Percentiles rank a stretch among this genome's conserved stretches.
These are phyloP conservation scores for Diabrotica undecimpunctata DNA, from an alignment of 1,140 invertebrate species.

Conservation along the genomic window DNA sequence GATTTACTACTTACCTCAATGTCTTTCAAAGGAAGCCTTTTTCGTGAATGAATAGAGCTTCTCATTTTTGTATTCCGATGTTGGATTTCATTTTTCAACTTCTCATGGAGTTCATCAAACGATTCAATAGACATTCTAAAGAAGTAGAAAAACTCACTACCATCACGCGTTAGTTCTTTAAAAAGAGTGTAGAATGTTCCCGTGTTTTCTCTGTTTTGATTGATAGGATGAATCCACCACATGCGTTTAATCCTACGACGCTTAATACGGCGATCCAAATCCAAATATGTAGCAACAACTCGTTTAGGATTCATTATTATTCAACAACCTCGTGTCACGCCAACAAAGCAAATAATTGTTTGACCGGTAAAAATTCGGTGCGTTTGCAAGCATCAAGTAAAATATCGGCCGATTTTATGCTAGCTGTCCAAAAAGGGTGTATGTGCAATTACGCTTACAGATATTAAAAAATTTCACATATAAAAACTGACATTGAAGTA, in stretches of 20 bases:
- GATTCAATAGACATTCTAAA: no score
- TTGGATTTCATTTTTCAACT: no score
- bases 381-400: background rate
- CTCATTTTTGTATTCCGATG: no score
- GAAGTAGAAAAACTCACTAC: no score
- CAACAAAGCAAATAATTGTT: constrained; percentile 6
- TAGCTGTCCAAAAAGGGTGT: constrained; percentile 6
- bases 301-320: constrained; percentile 14
- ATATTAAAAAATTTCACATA: no score
- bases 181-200: constrained; percentile 19
- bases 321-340: no score
- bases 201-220: constrained; percentile 15
- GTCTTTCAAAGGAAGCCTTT: constrained; percentile 6
- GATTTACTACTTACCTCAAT: constrained; percentile 11
- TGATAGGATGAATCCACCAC: constrained; percentile 19
- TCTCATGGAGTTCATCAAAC: no score
- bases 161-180: no score
- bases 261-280: constrained; percentile 16
- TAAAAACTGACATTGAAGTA: no score
- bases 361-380: background rate
- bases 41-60: no score
- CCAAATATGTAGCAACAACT: constrained; percentile 13
- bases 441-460: background rate
- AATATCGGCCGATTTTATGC: constrained; percentile 7
- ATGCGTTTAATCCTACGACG: constrained; percentile 5